Evolutionary conservation across 2,113 vertebrate genomes (phyloP), one percentile per base, ranked within the genome.

Genomic region (Dolichallabes microphthalmus): DNA sequence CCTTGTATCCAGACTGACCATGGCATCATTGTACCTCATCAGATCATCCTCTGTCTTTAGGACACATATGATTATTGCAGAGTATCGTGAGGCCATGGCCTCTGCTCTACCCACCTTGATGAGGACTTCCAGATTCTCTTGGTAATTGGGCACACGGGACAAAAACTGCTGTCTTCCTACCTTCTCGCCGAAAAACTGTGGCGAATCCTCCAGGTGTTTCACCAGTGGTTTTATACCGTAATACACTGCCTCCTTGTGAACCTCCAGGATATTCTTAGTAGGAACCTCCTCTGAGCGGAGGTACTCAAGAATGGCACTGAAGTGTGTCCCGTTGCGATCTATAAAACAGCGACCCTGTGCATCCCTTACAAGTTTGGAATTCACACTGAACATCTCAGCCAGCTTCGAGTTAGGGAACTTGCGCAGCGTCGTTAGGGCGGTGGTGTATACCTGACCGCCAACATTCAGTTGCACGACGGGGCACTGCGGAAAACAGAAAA

Each of bases 91-190:
- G 0, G 96, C 96, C 0, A 99, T 91, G 0, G 97, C 98, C 82
- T 99, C 97, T 0, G 97, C 97, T 63, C 96, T 89, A 0, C 96
- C 98, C 0, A 98, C 95, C 61, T 93, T 95, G 68, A 98, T 94
- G 93, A 98, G 95, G 80, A 98, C 95, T 92, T 98, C 97, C 0
- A 99, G 96, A 91, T 96, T 98, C 91, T 99, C 98, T 0, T 89
- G 92, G 93, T 99, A 99, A 90, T 92, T 94, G 0, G 96, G 97
- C 52, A 99, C 96, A 0, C 94, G 92, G 66, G 96, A 93, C 79
- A 97, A 88, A 32, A 99, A 98, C 91, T 97, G 97, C 92, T 95
- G 96, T 81, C 97, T 91, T 0, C 95, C 97, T 84, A 99, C 96
- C 0, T 94, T 86, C 88, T 99, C 97, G 0, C 98, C 97, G 0